Conservation (phyloP, 1,140 invertebrate genomes). For the Drosophila tristis region DNA sequence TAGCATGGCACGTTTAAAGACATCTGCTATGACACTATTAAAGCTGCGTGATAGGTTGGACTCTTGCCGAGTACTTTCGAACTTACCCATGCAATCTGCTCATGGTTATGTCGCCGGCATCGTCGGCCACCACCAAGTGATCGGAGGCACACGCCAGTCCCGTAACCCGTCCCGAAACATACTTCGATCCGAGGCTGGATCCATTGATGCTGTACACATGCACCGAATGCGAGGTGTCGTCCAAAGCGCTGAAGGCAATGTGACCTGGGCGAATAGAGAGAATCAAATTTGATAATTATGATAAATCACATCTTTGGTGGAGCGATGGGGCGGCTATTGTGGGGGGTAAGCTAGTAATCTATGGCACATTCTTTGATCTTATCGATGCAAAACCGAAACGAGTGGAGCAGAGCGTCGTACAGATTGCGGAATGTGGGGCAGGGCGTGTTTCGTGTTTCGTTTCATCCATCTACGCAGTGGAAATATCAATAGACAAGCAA, state of each 20-base stretch:
- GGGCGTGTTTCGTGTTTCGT: slow-evolving; percentile 17
- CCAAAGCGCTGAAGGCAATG: slow-evolving; percentile 81
- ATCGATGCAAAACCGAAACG: neutral
- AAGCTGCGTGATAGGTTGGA: no score
- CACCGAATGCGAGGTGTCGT: slow-evolving; percentile 85
- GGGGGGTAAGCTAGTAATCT: no score
- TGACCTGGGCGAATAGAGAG: slow-evolving; percentile 58
- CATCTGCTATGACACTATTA: no score
- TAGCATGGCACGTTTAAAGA: no score
- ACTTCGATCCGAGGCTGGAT: slow-evolving; percentile 85
- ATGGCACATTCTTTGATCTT: neutral
- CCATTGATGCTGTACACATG: slow-evolving; percentile 88
- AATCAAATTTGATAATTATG: slow-evolving; percentile 10
- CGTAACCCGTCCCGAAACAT: slow-evolving; percentile 85
- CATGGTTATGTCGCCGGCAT: slow-evolving; percentile 87
- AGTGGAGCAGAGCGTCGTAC: no score
- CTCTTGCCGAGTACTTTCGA: slow-evolving; percentile 10
- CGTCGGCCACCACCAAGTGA: slow-evolving; percentile 85
- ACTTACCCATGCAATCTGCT: slow-evolving; percentile 84
- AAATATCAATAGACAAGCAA: slow-evolving; percentile 29
- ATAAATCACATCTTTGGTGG: no score
- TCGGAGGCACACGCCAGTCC: slow-evolving; percentile 85
- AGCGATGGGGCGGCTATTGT: no score
- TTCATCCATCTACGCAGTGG: slow-evolving; percentile 57
- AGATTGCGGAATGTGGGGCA: slow-evolving; percentile 59